Evolutionary conservation across 2,797 vertebrate genomes (phyloP), one percentile per base, ranked within the genome.

Genomic region (Macroramphosus scolopax): DNA sequence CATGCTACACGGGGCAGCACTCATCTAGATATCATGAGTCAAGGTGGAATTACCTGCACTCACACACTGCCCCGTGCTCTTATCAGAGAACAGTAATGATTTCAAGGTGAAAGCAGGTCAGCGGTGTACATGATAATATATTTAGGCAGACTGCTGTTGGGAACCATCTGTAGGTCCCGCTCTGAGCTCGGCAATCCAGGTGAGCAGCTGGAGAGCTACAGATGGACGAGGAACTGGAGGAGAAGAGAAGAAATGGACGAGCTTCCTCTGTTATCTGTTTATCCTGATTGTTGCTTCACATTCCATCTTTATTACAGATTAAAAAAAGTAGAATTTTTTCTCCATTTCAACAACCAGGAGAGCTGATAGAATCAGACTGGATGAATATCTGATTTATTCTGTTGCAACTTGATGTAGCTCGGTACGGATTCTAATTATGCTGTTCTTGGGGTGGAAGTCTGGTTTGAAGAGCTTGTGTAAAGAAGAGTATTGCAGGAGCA

Each of bases 141-240:
- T 88, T 92, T 88, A 85, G 86, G 84, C 80, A 82, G 86, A 65
- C 85, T 85, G 82, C 81, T 80, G 55, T 87, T 74, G 80, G 82
- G 84, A 87, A 69, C 81, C 77, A 88, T 91, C 83, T 91, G 81
- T 70, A 78, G 74, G 54, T 81, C 59, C 67, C 67, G 32, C 52
- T 71, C 72, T 29, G 63, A 64, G 85, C 42, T 53, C 54, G 65
- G 72, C 80, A 58, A 85, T 85, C 87, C 79, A 83, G 75, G 60
- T 78, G 82, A 92, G 83, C 89, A 91, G 85, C 88, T 92, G 85
- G 75, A 88, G 81, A 78, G 64, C 75, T 88, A 77, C 91, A 92
- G 87, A 88, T 92, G 89, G 86, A 83, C 46, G 65, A 65, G 68
- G 62, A 68, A 51, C 24, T 36, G 50, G 31, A 67, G 61, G 52